Conservation (phyloP, 2,888 invertebrate species). For the Ischnus inquisitorius region DNA sequence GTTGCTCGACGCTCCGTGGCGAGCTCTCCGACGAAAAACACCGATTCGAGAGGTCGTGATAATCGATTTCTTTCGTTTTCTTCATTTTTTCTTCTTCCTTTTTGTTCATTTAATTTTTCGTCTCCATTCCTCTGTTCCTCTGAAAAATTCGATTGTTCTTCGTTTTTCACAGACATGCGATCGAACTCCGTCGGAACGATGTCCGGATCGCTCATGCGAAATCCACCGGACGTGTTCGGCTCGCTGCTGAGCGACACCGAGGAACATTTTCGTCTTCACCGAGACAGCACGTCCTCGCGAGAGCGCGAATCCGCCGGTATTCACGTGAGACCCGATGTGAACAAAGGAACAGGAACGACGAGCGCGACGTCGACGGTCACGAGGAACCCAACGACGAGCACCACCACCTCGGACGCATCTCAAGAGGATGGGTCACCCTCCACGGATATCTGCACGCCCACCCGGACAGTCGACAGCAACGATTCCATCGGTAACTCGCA, state of each 20-base stretch:
- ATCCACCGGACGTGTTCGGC: constrained; percentile 87
- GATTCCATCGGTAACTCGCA: constrained; percentile 77
- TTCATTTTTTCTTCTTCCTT: background rate
- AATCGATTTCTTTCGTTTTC: background rate
- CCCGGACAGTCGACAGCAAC: constrained; percentile 58
- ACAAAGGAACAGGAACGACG: constrained; percentile 1
- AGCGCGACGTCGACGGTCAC: constrained; percentile 1
- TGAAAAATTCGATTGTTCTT: background rate
- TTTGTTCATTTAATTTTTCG: background rate
- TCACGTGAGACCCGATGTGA: constrained; percentile 72
- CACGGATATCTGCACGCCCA: constrained; percentile 50
- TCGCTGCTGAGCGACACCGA: constrained; percentile 87
- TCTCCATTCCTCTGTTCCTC: background rate
- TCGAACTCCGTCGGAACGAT: constrained; percentile 90
- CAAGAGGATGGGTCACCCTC: constrained; percentile 66
- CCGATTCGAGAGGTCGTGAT: constrained; percentile 81
- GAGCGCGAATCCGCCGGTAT: constrained; percentile 72
- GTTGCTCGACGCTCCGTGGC: constrained; percentile 92
- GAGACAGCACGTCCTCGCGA: constrained; percentile 85
- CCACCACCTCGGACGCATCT: constrained; percentile 71
- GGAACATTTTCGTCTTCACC: constrained; percentile 87
- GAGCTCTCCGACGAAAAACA: constrained; percentile 90
- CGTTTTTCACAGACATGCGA: constrained; percentile 87
- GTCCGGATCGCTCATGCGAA: constrained; percentile 85
- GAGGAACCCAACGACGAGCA: constrained; percentile 50